Base-by-base conservation (phyloP, 2,113 vertebrate genomes). In the rat (Rattus norvegicus) region DNA sequence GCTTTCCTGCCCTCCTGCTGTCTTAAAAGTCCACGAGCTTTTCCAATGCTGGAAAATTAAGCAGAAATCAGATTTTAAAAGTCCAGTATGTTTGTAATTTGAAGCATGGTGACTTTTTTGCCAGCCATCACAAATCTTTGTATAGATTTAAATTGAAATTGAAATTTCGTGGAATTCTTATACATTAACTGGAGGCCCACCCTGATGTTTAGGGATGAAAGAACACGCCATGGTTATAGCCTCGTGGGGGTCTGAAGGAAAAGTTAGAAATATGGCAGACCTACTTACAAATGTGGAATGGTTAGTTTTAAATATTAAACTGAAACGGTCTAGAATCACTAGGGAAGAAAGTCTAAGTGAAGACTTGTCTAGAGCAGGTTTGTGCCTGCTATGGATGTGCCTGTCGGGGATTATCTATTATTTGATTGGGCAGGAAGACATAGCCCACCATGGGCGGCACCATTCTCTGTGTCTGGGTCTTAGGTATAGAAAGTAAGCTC, bases 31-130 rank as follows among this genome's bases (percentile, higher is more conserved):
- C 95, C 97, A 72, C 96, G 97, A 96, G 81, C 59, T 98, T 98
- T 98, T 98, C 96, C 94, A 93, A 95, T 98, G 97, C 95, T 98
- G 95, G 93, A 97, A 98, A 98, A 59, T 92, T 93, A 98, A 96
- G 95, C 92, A 97, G 65, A 10, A 94, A 90, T 86, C 79, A 96
- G 88, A 95, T 97, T 97, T 97, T 17, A 26, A 49, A 52, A 63
- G 95, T 97, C 92, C 93, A 98, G 97, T 63, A 73, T 91, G 52
- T 92, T 97, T 65, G 75, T 95, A 96, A 97, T 97, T 98, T 97
- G 95, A 91, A 96, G 75, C 89, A 56, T 97, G 93, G 97, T 95
- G 95, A 97, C 96, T 96, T 97, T 94, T 96, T 97, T 89, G 96
- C 91, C 81, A 97, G 90, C 90, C 95, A 77, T 81, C 96, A 39